Evolutionary conservation across 2,888 invertebrate genomes (phyloP).

Genomic region (Eupithecia pulchellata): DNA sequence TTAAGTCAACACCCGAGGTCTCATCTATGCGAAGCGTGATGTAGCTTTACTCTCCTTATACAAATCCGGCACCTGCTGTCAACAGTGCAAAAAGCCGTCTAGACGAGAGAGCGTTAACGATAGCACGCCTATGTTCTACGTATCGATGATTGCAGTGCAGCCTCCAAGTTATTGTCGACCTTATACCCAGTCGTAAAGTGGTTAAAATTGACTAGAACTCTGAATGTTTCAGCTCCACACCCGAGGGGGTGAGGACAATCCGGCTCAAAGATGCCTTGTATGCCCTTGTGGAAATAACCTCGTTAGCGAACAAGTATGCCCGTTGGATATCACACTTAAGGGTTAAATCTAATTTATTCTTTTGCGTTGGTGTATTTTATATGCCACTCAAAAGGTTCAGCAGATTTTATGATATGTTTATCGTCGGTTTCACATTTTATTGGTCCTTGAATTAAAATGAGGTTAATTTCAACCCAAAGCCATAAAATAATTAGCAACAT

Average conservation of each 20-base stretch:
- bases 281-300: conserved; percentile 44
- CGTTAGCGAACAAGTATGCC: conserved; percentile 41
- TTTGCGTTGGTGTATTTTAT: conserved; percentile 33
- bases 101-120: conserved; percentile 59
- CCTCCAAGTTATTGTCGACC: conserved; percentile 57
- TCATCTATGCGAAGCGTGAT: conserved; percentile 33
- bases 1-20: conserved; percentile 22
- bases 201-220: conserved; percentile 40
- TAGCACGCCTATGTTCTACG: conserved; percentile 54
- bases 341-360: conserved; percentile 36
- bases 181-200: conserved; percentile 48
- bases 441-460: conserved; percentile 16
- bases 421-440: conserved; percentile 17
- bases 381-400: conserved; percentile 22
- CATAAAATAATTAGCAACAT: conserved; percentile 24
- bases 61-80: conserved; percentile 65
- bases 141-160: conserved; percentile 47
- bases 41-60: conserved; percentile 51
- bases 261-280: conserved; percentile 36
- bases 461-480: conserved; percentile 18
- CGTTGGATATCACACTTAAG: conserved; percentile 35
- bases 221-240: conserved; percentile 26
- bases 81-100: conserved; percentile 73
- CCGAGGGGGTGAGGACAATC: conserved; percentile 40
- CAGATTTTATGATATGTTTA: conserved; percentile 18